A percentile compares a stretch with the other conserved stretches of the same genome.
phyloP scores from a whole-genome alignment of 2,797 vertebrate species.

The Bryconaethiops microstoma region DNA sequence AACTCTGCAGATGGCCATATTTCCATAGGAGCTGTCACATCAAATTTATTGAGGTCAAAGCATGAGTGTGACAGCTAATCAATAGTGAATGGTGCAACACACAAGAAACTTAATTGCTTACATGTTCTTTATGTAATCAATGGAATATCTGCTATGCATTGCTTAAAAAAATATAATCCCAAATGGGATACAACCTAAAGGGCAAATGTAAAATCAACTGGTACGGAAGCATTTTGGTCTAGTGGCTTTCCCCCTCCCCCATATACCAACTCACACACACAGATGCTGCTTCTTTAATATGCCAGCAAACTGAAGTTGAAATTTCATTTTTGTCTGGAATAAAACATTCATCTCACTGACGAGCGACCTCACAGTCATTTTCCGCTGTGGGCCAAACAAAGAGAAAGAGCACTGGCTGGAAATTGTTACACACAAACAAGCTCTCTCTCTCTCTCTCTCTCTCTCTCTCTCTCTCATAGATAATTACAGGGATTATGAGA shows the following conservation, averaged over 20 bases:
- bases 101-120: neutral
- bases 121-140: neutral
- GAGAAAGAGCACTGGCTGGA: constrained; percentile 22
- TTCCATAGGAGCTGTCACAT: constrained; percentile 8
- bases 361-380: neutral
- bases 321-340: constrained; percentile 40
- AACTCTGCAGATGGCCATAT: constrained; percentile 7
- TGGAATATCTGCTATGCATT: neutral
- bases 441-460: neutral
- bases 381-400: constrained; percentile 20
- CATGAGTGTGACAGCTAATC: neutral
- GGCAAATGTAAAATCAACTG: neutral
- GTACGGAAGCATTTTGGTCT: neutral
- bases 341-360: constrained; percentile 42
- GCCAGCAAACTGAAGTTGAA: constrained; percentile 6
- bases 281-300: neutral
- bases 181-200: neutral
- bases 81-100: constrained; percentile 30
- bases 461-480: neutral
- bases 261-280: neutral
- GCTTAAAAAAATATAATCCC: neutral
- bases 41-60: constrained; percentile 11
- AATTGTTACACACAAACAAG: constrained; percentile 19
- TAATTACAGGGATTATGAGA: constrained; percentile 43
- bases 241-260: neutral